Evolutionary conservation across 2,797 vertebrate species (phyloP).

Genomic region (Pantherophis alleghaniensis): DNA sequence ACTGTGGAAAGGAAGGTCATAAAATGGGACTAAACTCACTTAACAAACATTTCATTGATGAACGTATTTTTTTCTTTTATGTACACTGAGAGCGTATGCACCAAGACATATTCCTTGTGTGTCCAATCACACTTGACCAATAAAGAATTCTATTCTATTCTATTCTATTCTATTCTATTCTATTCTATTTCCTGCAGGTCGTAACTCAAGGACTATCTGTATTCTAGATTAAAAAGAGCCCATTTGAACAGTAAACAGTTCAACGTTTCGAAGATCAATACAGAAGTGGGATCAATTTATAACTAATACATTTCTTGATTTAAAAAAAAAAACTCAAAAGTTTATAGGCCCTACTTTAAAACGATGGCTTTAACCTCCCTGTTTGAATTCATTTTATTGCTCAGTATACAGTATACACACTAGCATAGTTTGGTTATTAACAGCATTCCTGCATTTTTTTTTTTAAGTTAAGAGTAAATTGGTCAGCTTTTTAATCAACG

Average conservation of each 20-base stretch:
- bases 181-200: too few species aligned
- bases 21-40: too few species aligned
- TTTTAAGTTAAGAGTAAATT: background rate
- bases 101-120: too few species aligned
- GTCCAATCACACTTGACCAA: too few species aligned
- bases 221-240: background rate
- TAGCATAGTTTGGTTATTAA: background rate
- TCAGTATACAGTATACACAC: background rate
- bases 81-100: rapidly evolving
- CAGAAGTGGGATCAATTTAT: background rate
- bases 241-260: background rate
- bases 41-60: too few species aligned
- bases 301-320: background rate
- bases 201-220: too few species aligned
- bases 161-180: too few species aligned
- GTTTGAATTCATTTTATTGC: background rate
- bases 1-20: too few species aligned
- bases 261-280: background rate
- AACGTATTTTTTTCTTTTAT: too few species aligned
- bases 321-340: background rate
- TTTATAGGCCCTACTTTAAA: background rate
- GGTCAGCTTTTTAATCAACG: background rate
- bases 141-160: too few species aligned
- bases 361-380: background rate
- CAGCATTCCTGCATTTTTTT: background rate